These are phyloP conservation scores for Lerema accius DNA, from an alignment of 1,140 invertebrate species.

Conservation along the genomic window DNA sequence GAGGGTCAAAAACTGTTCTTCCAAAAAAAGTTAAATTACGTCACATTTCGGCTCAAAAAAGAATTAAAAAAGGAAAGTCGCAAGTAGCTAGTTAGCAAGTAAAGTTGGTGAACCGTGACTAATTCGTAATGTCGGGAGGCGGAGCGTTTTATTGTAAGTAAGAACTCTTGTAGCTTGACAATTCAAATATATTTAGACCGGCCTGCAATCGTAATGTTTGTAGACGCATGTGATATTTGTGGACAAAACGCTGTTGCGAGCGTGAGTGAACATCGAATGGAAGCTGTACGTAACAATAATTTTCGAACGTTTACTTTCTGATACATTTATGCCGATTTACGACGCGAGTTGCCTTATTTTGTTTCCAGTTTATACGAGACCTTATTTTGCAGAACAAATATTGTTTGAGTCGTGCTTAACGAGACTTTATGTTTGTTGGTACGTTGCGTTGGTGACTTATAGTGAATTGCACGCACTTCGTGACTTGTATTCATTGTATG, in stretches of 20 bases:
- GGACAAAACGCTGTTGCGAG: constrained; percentile 20
- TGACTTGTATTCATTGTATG: no score
- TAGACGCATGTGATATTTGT: constrained; percentile 25
- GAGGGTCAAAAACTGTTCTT: no score
- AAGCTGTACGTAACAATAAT: constrained; percentile 14
- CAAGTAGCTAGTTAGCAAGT: no score
- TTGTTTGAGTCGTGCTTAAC: background rate
- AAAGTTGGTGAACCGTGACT: constrained; percentile 17
- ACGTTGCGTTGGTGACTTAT: no score
- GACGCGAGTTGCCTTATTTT: background rate
- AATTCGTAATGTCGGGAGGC: constrained; percentile 4
- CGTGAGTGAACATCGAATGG: constrained; percentile 26
- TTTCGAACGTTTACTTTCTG: constrained; percentile 7
- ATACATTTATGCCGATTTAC: background rate
- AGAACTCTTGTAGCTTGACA: constrained; percentile 29
- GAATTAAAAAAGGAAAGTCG: no score
- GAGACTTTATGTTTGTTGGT: no score
- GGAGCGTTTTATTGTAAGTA: constrained; percentile 20
- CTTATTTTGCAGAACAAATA: background rate
- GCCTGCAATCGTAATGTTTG: constrained; percentile 28
- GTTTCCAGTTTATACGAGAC: background rate
- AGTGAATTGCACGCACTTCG: no score
- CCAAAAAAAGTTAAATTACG: no score
- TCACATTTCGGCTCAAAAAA: no score
- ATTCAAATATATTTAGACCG: constrained; percentile 33